Conservation (phyloP, 2,888 invertebrate genomes). For the Patella ulyssiponensis region DNA sequence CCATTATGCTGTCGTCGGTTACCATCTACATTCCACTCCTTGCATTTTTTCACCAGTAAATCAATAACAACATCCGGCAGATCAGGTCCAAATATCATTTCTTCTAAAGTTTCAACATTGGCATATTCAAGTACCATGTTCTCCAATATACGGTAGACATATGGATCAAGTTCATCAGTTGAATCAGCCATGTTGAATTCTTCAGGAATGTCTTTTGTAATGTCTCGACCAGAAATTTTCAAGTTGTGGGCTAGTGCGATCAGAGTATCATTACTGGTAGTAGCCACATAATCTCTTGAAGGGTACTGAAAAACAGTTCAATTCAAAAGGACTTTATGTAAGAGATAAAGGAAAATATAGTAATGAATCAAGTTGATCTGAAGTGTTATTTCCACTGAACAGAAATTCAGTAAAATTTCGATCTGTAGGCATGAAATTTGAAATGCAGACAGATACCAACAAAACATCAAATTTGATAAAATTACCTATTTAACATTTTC, state of each 20-base stretch:
- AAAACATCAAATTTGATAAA: no score
- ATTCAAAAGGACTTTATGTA: background rate
- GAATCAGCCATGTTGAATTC: background rate
- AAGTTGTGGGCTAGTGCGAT: background rate
- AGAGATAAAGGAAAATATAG: background rate
- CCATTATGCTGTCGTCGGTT: background rate
- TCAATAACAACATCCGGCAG: background rate
- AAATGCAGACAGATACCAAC: no score
- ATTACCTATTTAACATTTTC: no score
- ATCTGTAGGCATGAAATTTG: no score
- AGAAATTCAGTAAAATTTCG: no score
- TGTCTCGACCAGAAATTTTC: background rate
- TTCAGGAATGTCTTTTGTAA: background rate
- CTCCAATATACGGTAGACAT: background rate
- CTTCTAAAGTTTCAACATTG: background rate
- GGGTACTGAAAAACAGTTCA: background rate
- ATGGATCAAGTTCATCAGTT: background rate
- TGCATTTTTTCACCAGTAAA: background rate
- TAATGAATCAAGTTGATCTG: no score
- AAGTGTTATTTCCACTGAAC: no score
- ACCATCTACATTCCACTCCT: slow-evolving; percentile 4
- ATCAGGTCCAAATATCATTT: slow-evolving; percentile 4
- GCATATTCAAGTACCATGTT: background rate
- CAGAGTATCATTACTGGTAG: background rate
- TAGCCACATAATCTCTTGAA: background rate